These are phyloP conservation scores for Deroplatys truncata DNA, from an alignment of 2,888 invertebrate species.

Conservation along the genomic window DNA sequence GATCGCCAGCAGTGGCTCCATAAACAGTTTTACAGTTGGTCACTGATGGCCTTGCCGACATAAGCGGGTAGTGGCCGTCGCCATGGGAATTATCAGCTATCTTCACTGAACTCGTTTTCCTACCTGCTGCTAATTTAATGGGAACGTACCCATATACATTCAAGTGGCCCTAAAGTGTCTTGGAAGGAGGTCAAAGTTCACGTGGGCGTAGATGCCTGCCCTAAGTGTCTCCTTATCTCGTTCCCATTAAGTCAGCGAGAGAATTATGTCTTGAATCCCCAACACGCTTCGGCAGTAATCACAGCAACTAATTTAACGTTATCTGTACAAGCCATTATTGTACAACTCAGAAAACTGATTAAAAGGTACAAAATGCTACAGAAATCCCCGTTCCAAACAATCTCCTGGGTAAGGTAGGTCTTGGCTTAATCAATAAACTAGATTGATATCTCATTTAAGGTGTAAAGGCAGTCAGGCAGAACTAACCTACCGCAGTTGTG, in stretches of 20 bases:
- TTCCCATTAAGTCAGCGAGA: neutral
- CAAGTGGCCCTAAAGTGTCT: neutral
- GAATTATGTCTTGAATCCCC: neutral
- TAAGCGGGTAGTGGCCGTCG: neutral
- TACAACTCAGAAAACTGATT: neutral
- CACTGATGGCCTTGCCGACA: too few relatives aligned
- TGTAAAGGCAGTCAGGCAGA: too few relatives aligned
- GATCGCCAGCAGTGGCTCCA: too few relatives aligned
- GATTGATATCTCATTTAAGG: too few relatives aligned
- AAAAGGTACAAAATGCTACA: neutral
- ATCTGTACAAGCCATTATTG: neutral
- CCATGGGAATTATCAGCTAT: neutral
- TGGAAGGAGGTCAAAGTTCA: neutral
- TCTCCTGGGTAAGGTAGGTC: neutral
- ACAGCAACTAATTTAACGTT: neutral
- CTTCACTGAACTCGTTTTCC: neutral
- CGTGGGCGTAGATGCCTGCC: neutral
- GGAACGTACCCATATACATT: neutral
- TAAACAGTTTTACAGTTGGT: too few relatives aligned
- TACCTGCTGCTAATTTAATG: neutral
- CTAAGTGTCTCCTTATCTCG: neutral
- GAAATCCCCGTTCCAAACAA: neutral
- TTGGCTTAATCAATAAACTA: neutral
- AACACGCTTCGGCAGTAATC: neutral
- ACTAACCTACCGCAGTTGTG: too few relatives aligned